Percentiles rank a stretch among this genome's conserved stretches.
Evolutionary conservation across 1,140 invertebrate species (phyloP).

Genomic region (Polypedilum pembai): DNA sequence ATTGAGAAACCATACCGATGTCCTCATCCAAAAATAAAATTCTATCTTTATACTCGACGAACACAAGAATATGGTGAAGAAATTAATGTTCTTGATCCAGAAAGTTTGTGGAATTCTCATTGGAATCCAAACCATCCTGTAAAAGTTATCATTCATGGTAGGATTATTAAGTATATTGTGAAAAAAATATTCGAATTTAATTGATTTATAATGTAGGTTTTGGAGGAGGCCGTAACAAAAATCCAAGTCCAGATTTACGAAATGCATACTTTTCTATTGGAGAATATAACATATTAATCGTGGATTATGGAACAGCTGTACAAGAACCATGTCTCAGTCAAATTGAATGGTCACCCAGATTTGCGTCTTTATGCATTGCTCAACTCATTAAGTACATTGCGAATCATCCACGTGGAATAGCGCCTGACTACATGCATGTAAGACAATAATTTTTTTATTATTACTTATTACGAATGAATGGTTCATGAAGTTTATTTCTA

Average conservation of each 20-base stretch:
- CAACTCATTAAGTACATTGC: slow-evolving; percentile 70
- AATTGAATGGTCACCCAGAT: slow-evolving; percentile 77
- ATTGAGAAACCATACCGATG: slow-evolving; percentile 69
- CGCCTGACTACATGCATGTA: slow-evolving; percentile 60
- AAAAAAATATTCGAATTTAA: too few species aligned
- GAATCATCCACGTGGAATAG: slow-evolving; percentile 63
- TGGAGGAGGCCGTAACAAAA: slow-evolving; percentile 65
- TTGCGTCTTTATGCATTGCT: slow-evolving; percentile 70
- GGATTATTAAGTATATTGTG: background rate
- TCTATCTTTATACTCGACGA: slow-evolving; percentile 72
- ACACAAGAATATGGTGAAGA: slow-evolving; percentile 65
- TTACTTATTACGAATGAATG: background rate
- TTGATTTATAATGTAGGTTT: too few species aligned
- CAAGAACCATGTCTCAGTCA: slow-evolving; percentile 71
- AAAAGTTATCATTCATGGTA: slow-evolving; percentile 69
- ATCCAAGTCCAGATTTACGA: slow-evolving; percentile 72
- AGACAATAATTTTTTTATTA: background rate
- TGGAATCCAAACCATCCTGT: slow-evolving; percentile 67
- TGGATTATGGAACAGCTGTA: slow-evolving; percentile 74
- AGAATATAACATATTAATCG: slow-evolving; percentile 78
- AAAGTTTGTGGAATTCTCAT: slow-evolving; percentile 59
- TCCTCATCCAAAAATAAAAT: slow-evolving; percentile 73
- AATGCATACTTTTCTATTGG: slow-evolving; percentile 71
- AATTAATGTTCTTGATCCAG: slow-evolving; percentile 57
- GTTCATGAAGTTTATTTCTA: background rate